phyloP scores from a whole-genome alignment of 2,113 vertebrate species.

The Bos indicus region DNA sequence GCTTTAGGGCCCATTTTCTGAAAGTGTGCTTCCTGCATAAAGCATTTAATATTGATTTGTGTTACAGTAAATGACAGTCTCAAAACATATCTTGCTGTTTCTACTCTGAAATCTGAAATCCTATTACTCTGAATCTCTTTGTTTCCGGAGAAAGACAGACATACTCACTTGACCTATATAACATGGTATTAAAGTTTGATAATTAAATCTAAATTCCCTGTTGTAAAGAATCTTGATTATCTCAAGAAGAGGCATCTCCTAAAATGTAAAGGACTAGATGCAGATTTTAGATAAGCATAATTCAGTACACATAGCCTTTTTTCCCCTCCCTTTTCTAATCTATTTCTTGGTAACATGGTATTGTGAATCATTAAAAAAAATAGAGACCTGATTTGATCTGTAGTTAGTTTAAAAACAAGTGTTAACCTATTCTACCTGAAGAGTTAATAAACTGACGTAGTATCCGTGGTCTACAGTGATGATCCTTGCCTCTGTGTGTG shows the following conservation, averaged over 20 bases:
- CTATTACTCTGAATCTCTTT: slow-evolving; percentile 69
- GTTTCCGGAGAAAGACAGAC: slow-evolving; percentile 70
- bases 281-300: slow-evolving; percentile 35
- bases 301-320: background rate
- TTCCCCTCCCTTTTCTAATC: background rate
- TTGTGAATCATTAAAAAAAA: background rate
- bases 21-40: slow-evolving; percentile 83
- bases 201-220: slow-evolving; percentile 72
- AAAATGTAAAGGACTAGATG: slow-evolving; percentile 46
- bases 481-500: background rate
- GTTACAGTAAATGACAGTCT: slow-evolving; percentile 80
- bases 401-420: slow-evolving; percentile 43
- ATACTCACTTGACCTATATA: slow-evolving; percentile 74
- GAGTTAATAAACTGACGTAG: slow-evolving; percentile 34
- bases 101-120: slow-evolving; percentile 79
- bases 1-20: slow-evolving; percentile 80
- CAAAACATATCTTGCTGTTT: slow-evolving; percentile 80
- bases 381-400: slow-evolving; percentile 16
- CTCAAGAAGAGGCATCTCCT: slow-evolving; percentile 12
- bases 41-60: slow-evolving; percentile 87
- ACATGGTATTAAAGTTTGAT: slow-evolving; percentile 59
- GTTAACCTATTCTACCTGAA: background rate
- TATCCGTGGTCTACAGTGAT: background rate
- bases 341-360: background rate
- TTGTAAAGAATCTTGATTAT: slow-evolving; percentile 52